Conservation (phyloP, 2,113 vertebrate species). For the Panthera uncia region DNA sequence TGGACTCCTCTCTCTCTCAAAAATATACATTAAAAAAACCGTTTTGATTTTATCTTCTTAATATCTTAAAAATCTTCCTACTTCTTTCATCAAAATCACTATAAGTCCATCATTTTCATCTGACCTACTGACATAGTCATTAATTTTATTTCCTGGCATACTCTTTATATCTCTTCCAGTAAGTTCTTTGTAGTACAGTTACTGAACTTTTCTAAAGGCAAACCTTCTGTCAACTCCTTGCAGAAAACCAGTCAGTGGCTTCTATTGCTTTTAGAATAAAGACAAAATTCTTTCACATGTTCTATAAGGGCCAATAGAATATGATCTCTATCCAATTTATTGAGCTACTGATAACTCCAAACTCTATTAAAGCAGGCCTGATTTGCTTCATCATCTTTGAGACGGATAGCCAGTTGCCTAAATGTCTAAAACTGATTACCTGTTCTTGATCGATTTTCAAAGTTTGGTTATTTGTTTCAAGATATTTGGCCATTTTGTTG, state of each 20-base stretch:
- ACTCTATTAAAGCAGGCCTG: neutral
- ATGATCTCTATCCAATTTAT: neutral
- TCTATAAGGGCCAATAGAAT: neutral
- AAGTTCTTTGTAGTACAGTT: neutral
- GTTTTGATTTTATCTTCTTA: neutral
- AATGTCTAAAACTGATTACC: neutral
- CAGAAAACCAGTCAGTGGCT: neutral
- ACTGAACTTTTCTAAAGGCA: neutral
- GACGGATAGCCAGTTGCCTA: neutral
- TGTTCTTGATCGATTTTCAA: neutral
- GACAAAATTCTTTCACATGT: neutral
- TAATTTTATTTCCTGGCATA: neutral
- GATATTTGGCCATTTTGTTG: neutral
- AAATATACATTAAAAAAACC: too few relatives aligned
- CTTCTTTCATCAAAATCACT: neutral
- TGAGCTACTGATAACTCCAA: neutral
- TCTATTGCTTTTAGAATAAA: neutral
- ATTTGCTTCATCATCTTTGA: neutral
- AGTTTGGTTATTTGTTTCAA: neutral
- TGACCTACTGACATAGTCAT: neutral
- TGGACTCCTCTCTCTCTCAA: too few relatives aligned
- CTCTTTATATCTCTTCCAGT: neutral
- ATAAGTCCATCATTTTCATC: neutral
- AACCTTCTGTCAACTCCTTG: neutral
- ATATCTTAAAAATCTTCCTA: neutral